Base-by-base conservation (phyloP, 2,113 vertebrate genomes). In the Dolichallabes microphthalmus region DNA sequence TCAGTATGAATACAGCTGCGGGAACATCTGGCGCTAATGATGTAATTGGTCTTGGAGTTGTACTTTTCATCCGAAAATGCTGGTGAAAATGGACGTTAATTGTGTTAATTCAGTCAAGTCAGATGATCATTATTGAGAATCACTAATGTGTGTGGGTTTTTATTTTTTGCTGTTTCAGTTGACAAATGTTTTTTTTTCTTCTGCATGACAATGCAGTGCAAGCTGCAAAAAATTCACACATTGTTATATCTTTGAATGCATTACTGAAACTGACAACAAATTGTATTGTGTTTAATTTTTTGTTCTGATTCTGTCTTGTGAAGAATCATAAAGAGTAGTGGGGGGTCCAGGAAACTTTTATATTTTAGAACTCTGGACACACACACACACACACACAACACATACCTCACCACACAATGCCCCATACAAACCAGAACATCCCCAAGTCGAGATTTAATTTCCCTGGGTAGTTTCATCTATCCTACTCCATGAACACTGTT, bases 381-480 rank as follows among this genome's bases (percentile, higher is more conserved):
- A 76, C 13, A 75, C 73, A 75, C 69, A 73, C 35, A 73, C 69
- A 45, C 71, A 74, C 71, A 50, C 71, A 74, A 71, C 32, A 71
- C 68, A 74, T 45, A 75, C 71, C n/a, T 89, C 77, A 89, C 7
- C 83, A 88, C 79, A 77, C 90, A 82, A 89, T 91, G 86, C 87
- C 86, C 87, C 87, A 91, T 85, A 87, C 87, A 82, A 85, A 76
- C 88, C 89, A 89, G 91, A 92, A 93, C 93, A 91, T 77, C 84
- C 71, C 90, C 92, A 91, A 91, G 90, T 55, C 78, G 79, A 87
- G 91, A 93, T 90, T 91, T 93, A 92, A 95, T 95, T 95, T 93
- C 93, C 93, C 93, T 90, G 89, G 91, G 91, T 90, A 91, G 89
- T 89, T 79, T 83, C 75, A 87, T 86, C 90, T 90, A 91, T 92